These are phyloP conservation scores for Conchocele bisecta DNA, from an alignment of 2,888 invertebrate species.

Conservation along the genomic window DNA sequence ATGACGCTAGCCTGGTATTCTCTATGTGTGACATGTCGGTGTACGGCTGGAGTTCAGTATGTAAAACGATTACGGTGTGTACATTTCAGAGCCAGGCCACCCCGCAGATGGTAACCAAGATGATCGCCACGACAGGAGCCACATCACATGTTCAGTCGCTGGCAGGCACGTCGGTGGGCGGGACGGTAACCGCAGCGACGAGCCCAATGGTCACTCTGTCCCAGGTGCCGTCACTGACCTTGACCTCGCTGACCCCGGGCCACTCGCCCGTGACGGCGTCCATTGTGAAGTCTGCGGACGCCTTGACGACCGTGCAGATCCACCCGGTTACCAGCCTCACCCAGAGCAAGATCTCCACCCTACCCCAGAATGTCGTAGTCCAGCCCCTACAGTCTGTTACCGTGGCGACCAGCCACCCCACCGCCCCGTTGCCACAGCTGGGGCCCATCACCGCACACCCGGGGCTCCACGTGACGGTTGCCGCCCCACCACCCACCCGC, in stretches of 20 bases:
- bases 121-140: constrained; percentile 55
- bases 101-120: constrained; percentile 72
- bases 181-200: constrained; percentile 18
- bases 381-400: constrained; percentile 52
- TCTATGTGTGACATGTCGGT: too few relatives aligned
- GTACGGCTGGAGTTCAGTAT: too few relatives aligned
- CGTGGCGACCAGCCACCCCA: not conserved
- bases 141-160: constrained; percentile 60
- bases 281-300: constrained; percentile 65
- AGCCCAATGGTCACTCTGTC: constrained; percentile 32
- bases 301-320: constrained; percentile 59
- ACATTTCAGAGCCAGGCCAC: too few relatives aligned
- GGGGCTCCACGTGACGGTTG: constrained; percentile 42
- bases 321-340: constrained; percentile 63
- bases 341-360: constrained; percentile 54
- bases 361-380: constrained; percentile 64
- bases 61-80: too few relatives aligned
- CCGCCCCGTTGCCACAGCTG: constrained; percentile 1
- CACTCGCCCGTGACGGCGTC: constrained; percentile 51
- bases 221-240: constrained; percentile 49
- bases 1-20: too few relatives aligned
- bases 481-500: constrained; percentile 43
- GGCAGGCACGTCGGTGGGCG: constrained; percentile 49
- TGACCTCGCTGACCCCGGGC: constrained; percentile 51
- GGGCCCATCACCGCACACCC: not conserved